Conservation (phyloP, 2,888 invertebrate genomes). For the Caenorhabditis macrosperma region DNA sequence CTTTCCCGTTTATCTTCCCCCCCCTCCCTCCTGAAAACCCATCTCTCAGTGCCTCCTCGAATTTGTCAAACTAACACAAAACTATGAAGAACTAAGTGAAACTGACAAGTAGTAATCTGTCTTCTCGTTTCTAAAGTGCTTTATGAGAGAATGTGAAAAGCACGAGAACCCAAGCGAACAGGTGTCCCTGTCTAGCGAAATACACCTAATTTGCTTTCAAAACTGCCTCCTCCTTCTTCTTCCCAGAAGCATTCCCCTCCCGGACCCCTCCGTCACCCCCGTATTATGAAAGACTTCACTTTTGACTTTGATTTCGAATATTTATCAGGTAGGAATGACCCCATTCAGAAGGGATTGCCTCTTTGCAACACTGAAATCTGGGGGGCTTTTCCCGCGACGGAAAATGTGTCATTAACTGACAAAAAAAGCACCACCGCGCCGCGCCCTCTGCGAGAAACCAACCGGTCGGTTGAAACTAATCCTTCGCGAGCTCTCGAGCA, state of each 20-base stretch:
- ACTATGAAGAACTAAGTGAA: not conserved
- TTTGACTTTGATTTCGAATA: constrained; percentile 39
- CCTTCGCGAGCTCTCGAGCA: constrained; percentile 30
- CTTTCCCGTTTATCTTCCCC: too few relatives aligned
- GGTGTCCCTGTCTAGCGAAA: constrained; percentile 49
- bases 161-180: constrained; percentile 45
- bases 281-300: constrained; percentile 42
- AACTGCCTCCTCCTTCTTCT: constrained; percentile 5
- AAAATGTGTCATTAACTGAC: constrained; percentile 9
- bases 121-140: constrained; percentile 34
- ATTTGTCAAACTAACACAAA: constrained; percentile 2
- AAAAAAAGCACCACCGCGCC: constrained; percentile 27
- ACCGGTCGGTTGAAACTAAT: constrained; percentile 56
- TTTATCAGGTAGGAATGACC: constrained; percentile 45
- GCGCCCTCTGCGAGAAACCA: constrained; percentile 33
- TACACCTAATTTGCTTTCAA: constrained; percentile 39
- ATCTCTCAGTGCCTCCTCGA: not conserved
- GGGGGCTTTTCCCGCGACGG: too few relatives aligned
- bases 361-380: not conserved
- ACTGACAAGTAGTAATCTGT: constrained; percentile 9
- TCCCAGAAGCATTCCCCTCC: not conserved
- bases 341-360: constrained; percentile 3
- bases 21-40: too few relatives aligned
- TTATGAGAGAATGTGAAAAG: constrained; percentile 13
- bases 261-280: not conserved